These are phyloP conservation scores for Euspilapteryx auroguttella DNA, from an alignment of 2,888 invertebrate species.

Conservation along the genomic window DNA sequence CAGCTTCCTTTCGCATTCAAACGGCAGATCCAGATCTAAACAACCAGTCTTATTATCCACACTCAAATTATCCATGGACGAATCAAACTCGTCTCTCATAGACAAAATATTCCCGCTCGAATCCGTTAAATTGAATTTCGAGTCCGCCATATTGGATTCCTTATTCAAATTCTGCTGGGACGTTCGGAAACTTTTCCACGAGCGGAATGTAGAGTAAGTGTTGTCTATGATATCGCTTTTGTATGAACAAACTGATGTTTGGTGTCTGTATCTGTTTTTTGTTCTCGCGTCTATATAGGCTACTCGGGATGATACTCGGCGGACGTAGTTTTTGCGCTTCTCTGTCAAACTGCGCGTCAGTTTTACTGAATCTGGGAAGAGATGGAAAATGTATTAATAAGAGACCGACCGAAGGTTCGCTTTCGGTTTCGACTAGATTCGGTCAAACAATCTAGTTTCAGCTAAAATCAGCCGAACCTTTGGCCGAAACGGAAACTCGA, in stretches of 20 bases:
- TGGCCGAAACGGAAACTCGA: too few relatives aligned
- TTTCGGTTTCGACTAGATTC: too few relatives aligned
- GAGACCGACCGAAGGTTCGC: too few relatives aligned
- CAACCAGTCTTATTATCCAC: conserved; percentile 46
- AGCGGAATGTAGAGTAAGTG: conserved; percentile 41
- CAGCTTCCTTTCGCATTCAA: conserved; percentile 44
- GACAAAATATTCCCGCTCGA: conserved; percentile 26
- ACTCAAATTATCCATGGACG: conserved; percentile 24
- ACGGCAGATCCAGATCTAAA: conserved; percentile 32
- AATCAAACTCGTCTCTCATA: conserved; percentile 22
- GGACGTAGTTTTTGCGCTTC: conserved; percentile 67
- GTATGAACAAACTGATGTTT: conserved; percentile 41
- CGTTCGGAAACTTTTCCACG: conserved; percentile 47
- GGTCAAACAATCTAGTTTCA: too few relatives aligned
- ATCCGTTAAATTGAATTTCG: conserved; percentile 32
- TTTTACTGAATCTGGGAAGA: conserved; percentile 46
- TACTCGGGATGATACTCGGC: conserved; percentile 62
- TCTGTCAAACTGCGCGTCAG: conserved; percentile 60
- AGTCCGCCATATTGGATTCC: conserved; percentile 26
- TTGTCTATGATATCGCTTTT: conserved; percentile 33
- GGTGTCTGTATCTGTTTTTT: conserved; percentile 25
- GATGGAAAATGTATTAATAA: neutral
- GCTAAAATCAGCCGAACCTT: too few relatives aligned
- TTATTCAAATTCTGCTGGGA: conserved; percentile 31
- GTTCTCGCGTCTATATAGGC: conserved; percentile 40